Conservation (phyloP, 2,888 invertebrate genomes). For the Plagodis pulveraria region DNA sequence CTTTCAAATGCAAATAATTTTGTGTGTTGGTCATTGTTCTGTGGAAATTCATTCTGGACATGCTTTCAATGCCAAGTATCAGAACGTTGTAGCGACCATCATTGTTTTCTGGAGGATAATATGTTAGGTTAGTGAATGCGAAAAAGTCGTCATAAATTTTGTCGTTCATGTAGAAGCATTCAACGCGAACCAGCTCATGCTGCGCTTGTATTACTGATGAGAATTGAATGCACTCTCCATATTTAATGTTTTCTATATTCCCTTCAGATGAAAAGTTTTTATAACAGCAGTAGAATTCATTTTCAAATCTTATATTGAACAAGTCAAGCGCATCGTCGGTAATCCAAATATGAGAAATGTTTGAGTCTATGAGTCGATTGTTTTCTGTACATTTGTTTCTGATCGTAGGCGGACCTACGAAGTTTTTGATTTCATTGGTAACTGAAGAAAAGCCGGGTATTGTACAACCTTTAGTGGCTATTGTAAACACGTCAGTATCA, state of each 20-base stretch:
- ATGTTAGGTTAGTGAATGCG: neutral
- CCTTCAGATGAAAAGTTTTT: slow-evolving; percentile 36
- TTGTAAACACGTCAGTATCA: slow-evolving; percentile 34
- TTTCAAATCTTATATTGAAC: slow-evolving; percentile 22
- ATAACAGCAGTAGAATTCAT: slow-evolving; percentile 32
- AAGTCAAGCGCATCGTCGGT: slow-evolving; percentile 32
- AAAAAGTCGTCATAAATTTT: slow-evolving; percentile 47
- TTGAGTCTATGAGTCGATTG: slow-evolving; percentile 37
- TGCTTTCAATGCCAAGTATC: slow-evolving; percentile 92
- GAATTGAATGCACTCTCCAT: slow-evolving; percentile 44
- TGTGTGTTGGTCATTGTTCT: slow-evolving; percentile 91
- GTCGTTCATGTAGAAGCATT: slow-evolving; percentile 86
- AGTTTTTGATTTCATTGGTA: slow-evolving; percentile 32
- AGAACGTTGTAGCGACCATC: slow-evolving; percentile 85
- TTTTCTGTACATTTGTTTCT: slow-evolving; percentile 1
- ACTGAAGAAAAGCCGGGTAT: slow-evolving; percentile 41
- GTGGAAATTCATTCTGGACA: slow-evolving; percentile 92
- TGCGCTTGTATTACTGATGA: slow-evolving; percentile 34
- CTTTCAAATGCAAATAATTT: slow-evolving; percentile 81
- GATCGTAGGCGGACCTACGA: slow-evolving; percentile 11
- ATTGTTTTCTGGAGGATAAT: slow-evolving; percentile 5
- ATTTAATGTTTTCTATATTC: slow-evolving; percentile 35
- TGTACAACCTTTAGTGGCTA: slow-evolving; percentile 47
- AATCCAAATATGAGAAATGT: slow-evolving; percentile 49
- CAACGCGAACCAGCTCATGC: slow-evolving; percentile 51